Conservation (phyloP, 2,797 vertebrate species). For the Rhinophrynus dorsalis region DNA sequence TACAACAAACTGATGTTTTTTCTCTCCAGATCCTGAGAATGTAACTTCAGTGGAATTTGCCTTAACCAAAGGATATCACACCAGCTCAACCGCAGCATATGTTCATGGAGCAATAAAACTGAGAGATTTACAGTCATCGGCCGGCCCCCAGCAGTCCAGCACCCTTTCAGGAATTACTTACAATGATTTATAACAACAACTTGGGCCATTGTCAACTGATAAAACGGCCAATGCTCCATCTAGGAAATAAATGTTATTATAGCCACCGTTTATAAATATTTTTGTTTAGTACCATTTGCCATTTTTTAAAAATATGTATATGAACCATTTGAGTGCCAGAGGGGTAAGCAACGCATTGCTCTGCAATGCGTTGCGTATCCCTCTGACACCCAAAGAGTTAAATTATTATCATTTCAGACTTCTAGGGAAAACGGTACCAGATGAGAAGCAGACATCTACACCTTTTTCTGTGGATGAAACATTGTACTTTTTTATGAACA, state of each 20-base stretch:
- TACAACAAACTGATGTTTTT: constrained; percentile 60
- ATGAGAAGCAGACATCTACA: too few relatives aligned
- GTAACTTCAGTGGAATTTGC: constrained; percentile 76
- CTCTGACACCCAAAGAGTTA: too few relatives aligned
- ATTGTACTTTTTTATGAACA: too few relatives aligned
- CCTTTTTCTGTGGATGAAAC: too few relatives aligned
- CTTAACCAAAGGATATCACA: constrained; percentile 83
- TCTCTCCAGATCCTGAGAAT: constrained; percentile 68
- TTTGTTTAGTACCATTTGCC: too few relatives aligned
- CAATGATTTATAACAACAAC: constrained; percentile 96
- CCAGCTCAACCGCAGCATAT: constrained; percentile 91
- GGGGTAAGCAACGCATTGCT: too few relatives aligned
- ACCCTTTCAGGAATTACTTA: constrained; percentile 98
- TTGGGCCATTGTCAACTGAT: constrained; percentile 80
- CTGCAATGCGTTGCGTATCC: too few relatives aligned
- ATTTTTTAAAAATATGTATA: too few relatives aligned
- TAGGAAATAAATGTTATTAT: constrained; percentile 64
- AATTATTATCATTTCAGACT: too few relatives aligned
- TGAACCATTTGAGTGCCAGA: too few relatives aligned
- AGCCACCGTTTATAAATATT: constrained; percentile 21
- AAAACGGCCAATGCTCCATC: constrained; percentile 71
- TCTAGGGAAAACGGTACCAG: too few relatives aligned
- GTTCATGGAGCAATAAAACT: constrained; percentile 99
- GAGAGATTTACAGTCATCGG: constrained; percentile 99
- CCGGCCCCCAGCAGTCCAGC: constrained; percentile 91